Conservation (phyloP, 2,113 vertebrate genomes). For the Odobenus rosmarus region DNA sequence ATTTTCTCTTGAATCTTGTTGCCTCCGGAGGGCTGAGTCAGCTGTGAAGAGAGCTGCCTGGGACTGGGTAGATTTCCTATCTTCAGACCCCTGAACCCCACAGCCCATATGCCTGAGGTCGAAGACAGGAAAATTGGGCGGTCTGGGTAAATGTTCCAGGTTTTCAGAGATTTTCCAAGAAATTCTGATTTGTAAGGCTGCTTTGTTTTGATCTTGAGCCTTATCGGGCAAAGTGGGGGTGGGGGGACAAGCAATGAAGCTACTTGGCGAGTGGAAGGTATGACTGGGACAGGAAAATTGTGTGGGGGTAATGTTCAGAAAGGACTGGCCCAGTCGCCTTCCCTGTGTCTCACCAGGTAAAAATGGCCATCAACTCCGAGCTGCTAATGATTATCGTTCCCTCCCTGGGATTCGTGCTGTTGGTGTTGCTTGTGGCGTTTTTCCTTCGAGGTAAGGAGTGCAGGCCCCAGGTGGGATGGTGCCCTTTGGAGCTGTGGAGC, state of each 20-base stretch:
- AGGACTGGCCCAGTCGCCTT: fast-evolving
- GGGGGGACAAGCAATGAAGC: no score
- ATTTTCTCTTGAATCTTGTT: neutral
- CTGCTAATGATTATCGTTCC: conserved; percentile 30
- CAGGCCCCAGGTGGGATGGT: neutral
- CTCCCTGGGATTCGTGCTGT: conserved; percentile 32
- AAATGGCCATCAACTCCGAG: neutral
- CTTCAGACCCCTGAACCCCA: neutral
- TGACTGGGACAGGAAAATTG: fast-evolving
- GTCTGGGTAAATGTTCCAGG: neutral
- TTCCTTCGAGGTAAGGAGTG: conserved; percentile 65
- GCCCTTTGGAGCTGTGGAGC: neutral
- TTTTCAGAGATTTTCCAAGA: neutral
- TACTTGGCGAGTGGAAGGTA: neutral
- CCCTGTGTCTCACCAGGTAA: conserved; percentile 8
- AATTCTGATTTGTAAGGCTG: neutral
- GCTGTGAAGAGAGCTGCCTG: neutral
- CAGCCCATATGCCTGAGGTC: neutral
- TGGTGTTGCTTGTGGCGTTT: neutral
- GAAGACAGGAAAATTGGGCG: neutral
- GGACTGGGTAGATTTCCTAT: neutral
- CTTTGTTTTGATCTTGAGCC: neutral
- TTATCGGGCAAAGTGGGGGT: neutral
- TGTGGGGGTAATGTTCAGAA: fast-evolving
- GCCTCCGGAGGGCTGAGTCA: neutral